Conservation (phyloP, 2,888 invertebrate species). For the Venustoraphidia nigricollis region DNA sequence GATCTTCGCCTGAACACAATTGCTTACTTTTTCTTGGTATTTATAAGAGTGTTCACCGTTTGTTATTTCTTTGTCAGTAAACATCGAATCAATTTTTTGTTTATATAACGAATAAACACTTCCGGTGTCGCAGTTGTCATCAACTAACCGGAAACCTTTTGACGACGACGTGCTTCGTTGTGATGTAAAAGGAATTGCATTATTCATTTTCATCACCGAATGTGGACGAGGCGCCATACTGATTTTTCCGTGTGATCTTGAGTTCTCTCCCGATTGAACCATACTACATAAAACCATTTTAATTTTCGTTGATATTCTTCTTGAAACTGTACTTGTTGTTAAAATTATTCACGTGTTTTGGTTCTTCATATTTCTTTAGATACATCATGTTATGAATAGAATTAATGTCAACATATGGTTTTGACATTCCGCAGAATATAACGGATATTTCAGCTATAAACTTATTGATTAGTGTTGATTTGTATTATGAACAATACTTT, state of each 20-base stretch:
- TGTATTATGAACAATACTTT: no score
- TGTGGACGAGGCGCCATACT: slow-evolving; percentile 5
- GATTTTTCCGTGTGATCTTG: not conserved
- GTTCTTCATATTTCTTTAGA: not conserved
- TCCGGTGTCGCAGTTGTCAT: slow-evolving; percentile 20
- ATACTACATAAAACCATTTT: slow-evolving; percentile 4
- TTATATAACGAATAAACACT: slow-evolving; percentile 54
- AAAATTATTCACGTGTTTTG: not conserved
- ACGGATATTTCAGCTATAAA: no score
- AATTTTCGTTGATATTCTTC: not conserved
- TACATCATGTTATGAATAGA: not conserved
- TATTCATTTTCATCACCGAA: not conserved
- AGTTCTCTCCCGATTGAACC: not conserved
- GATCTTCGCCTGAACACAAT: slow-evolving; percentile 72
- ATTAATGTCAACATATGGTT: no score
- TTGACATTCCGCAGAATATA: no score
- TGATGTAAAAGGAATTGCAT: not conserved
- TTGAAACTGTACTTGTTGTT: not conserved
- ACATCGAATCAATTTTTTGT: slow-evolving; percentile 74
- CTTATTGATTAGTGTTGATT: no score
- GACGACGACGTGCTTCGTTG: slow-evolving; percentile 16
- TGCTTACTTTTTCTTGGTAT: slow-evolving; percentile 31
- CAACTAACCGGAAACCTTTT: slow-evolving; percentile 23
- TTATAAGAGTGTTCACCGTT: slow-evolving; percentile 11
- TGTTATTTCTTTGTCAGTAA: slow-evolving; percentile 37